Conservation (phyloP, 2,888 invertebrate species). For the Priocnemis perturbator region DNA sequence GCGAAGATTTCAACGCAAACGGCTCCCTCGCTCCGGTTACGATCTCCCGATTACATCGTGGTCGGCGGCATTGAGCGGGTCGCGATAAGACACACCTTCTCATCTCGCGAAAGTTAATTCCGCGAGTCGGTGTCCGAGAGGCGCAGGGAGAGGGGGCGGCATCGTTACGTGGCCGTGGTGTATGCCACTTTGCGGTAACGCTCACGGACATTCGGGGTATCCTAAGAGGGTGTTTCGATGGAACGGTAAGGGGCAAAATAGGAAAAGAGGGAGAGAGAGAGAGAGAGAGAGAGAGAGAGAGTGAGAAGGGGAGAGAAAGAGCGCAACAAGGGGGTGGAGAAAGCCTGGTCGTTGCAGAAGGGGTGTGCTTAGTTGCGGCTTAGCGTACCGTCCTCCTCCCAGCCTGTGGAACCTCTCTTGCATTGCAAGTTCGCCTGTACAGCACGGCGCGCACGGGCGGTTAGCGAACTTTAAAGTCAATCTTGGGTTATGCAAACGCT, state of each 20-base stretch:
- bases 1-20: too few species aligned
- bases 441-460: conserved; percentile 38
- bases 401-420: conserved; percentile 27
- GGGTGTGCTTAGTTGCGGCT: conserved; percentile 54
- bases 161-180: too few species aligned
- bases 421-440: conserved; percentile 41
- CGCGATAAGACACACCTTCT: too few species aligned
- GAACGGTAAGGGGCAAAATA: background rate
- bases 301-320: too few species aligned
- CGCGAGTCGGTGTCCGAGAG: too few species aligned
- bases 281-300: background rate
- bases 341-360: conserved; percentile 26
- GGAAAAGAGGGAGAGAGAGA: background rate
- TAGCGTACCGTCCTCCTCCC: conserved; percentile 44
- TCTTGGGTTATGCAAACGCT: conserved; percentile 69
- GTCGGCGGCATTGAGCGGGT: too few species aligned
- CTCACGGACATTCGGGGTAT: conserved; percentile 30
- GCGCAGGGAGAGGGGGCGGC: too few species aligned
- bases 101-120: too few species aligned
- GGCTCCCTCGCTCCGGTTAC: too few species aligned
- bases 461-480: conserved; percentile 64
- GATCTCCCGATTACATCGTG: too few species aligned
- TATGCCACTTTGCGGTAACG: conserved; percentile 20
- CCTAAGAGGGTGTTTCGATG: conserved; percentile 19
- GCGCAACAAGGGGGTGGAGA: too few species aligned